Evolutionary conservation across 2,888 invertebrate species (phyloP).

Genomic region (Rambutsinella grinnellia): DNA sequence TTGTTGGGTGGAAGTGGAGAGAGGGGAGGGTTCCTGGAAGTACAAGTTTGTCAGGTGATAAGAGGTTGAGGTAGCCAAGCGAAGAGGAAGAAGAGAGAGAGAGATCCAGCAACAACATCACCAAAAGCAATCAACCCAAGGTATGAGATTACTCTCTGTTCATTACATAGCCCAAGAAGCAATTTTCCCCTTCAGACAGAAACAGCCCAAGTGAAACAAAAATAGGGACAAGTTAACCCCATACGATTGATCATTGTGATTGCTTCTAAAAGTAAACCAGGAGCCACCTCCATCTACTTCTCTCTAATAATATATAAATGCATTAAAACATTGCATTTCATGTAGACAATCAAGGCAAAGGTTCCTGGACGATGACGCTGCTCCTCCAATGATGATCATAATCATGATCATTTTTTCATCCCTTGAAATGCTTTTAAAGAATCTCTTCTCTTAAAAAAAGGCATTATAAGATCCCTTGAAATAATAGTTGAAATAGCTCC

Average conservation of each 20-base stretch:
- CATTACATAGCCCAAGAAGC: too few species aligned
- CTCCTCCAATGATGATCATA: constrained; percentile 9
- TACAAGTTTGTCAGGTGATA: constrained; percentile 46
- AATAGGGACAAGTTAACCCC: too few species aligned
- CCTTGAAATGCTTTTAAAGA: constrained; percentile 20
- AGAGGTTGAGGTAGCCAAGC: constrained; percentile 48
- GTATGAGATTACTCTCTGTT: too few species aligned
- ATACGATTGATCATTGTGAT: too few species aligned
- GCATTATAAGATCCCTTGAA: neutral
- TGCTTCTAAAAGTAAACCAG: too few species aligned
- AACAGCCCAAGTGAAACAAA: too few species aligned
- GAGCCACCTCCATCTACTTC: too few species aligned
- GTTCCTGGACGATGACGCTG: constrained; percentile 5
- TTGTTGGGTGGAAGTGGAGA: constrained; percentile 19
- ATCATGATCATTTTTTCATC: neutral
- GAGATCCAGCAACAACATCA: constrained; percentile 14
- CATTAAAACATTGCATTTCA: too few species aligned
- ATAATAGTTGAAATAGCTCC: constrained; percentile 6
- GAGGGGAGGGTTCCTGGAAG: constrained; percentile 27
- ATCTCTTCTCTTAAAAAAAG: constrained; percentile 8
- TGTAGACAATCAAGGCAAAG: constrained; percentile 41
- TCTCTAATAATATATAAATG: too few species aligned
- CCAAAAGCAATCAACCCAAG: too few species aligned
- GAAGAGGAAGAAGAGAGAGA: too few species aligned
- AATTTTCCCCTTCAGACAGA: too few species aligned